These are phyloP conservation scores for Prosapia bicincta DNA, from an alignment of 2,888 invertebrate species.

Conservation along the genomic window DNA sequence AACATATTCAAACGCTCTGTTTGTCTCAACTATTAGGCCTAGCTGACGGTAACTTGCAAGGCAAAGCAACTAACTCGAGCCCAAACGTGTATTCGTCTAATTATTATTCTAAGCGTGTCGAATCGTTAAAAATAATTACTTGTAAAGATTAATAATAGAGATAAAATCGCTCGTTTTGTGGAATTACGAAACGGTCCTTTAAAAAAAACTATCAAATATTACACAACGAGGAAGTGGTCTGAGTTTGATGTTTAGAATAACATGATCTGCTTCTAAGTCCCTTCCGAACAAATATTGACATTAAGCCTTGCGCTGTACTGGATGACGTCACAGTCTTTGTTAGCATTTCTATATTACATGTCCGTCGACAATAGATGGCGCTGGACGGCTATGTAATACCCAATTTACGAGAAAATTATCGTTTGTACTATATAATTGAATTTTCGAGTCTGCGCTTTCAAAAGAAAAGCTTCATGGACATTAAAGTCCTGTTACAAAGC, in stretches of 20 bases:
- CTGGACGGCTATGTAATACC: neutral
- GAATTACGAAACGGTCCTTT: neutral
- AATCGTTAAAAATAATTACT: neutral
- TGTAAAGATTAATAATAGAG: neutral
- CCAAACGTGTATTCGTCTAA: no score
- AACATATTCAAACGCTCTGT: no score
- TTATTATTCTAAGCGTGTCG: no score
- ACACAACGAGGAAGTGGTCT: neutral
- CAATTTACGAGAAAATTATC: neutral
- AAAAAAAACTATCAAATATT: neutral
- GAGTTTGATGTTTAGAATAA: no score
- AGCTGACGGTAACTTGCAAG: no score
- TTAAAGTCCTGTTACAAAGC: neutral
- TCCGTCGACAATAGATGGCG: neutral
- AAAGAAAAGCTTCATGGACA: neutral
- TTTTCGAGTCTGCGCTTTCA: neutral
- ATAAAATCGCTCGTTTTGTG: neutral
- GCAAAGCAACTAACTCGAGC: no score
- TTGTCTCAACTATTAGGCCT: no score
- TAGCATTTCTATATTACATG: neutral
- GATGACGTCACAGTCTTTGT: neutral
- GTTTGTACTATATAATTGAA: neutral
- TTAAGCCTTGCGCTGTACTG: neutral
- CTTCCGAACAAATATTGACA: neutral
- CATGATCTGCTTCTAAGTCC: neutral